These are phyloP conservation scores for Alosa sapidissima DNA, from an alignment of 2,797 vertebrate species.

Conservation along the genomic window DNA sequence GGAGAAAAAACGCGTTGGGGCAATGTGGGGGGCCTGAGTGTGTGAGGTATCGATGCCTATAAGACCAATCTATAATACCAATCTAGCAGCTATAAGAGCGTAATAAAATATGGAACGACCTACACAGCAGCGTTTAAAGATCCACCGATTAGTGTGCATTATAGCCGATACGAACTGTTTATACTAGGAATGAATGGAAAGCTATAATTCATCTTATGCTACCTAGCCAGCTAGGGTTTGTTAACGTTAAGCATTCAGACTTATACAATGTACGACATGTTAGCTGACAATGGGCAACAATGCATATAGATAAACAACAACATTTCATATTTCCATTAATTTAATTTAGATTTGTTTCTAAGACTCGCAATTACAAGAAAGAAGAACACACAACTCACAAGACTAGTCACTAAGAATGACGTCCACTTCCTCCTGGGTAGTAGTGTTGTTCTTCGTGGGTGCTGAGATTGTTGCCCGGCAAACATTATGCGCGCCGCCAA, in stretches of 20 bases:
- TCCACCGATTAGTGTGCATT: neutral
- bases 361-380: neutral
- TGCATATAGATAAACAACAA: neutral
- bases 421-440: slow-evolving; percentile 66
- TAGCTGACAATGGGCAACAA: neutral
- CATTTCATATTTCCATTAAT: slow-evolving; percentile 29
- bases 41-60: neutral
- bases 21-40: too few species aligned
- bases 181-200: neutral
- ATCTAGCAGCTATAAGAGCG: neutral
- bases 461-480: neutral
- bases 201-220: neutral
- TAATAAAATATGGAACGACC: neutral
- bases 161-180: neutral
- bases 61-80: neutral
- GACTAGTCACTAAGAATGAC: slow-evolving; percentile 68
- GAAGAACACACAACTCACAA: slow-evolving; percentile 70
- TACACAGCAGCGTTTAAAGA: neutral
- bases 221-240: neutral
- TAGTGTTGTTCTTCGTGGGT: neutral
- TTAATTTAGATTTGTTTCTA: neutral
- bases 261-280: neutral
- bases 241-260: neutral
- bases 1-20: too few species aligned
- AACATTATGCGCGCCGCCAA: neutral